Evolutionary conservation across 92 coral and sea anemone species (phyloP), one percentile per base, ranked within the genome.

Genomic region (Actinernus sp.): DNA sequence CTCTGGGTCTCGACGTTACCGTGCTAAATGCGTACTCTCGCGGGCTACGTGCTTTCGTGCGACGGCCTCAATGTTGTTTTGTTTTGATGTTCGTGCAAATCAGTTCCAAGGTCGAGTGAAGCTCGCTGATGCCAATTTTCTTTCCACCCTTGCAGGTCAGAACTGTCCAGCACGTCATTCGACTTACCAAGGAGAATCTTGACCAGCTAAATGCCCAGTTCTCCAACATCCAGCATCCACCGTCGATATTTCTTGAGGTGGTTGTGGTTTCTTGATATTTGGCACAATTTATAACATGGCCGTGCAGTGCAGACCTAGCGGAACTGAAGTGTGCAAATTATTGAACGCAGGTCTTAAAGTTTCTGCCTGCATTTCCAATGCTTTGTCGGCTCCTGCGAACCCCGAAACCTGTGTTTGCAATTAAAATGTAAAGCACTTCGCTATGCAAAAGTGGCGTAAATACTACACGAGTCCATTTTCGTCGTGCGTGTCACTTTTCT

Each of bases 211-310:
- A 94, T 55, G 94, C 97, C 24, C 94, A 94, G 74, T 91, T 91
- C 49, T 70, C 76, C 7, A 82, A 92, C 31, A 77, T 88, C 18
- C 93, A 76, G 49, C 97, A 94, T 77, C 98, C 98, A 36, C 98
- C 98, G 31, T 94, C 98, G 22, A 94, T 94, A 73, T 87, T 87
- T 49, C 71, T 94, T 48, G 98, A 94, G 98, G 98, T 94, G 57
- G 68, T 80, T 79, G 14, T 36, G 14, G n/a, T n/a, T n/a, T n/a
- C n/a, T n/a, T n/a, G n/a, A n/a, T n/a, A n/a, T n/a, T n/a, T n/a
- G n/a, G n/a, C n/a, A n/a, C n/a, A n/a, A n/a, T n/a, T n/a, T n/a
- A n/a, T n/a, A n/a, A n/a, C n/a, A n/a, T n/a, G n/a, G n/a, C n/a
- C n/a, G n/a, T n/a, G n/a, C n/a, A n/a, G n/a, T n/a, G n/a, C n/a